A percentile compares a stretch with the other conserved stretches of the same genome.
These are phyloP conservation scores for Microcebus jonahi DNA, from an alignment of 2,113 vertebrate species.

Conservation along the genomic window DNA sequence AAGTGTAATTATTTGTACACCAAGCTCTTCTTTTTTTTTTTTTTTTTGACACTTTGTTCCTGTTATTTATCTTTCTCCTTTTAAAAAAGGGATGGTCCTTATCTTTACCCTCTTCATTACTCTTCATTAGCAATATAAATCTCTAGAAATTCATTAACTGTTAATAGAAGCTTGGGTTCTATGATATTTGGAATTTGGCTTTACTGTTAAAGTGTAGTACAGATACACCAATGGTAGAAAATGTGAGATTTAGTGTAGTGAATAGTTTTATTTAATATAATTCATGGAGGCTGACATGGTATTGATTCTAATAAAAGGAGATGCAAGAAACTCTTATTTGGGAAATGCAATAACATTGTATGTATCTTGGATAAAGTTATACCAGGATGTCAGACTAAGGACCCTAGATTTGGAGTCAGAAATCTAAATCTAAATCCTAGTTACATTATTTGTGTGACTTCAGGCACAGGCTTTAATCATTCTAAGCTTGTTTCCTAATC, in stretches of 20 bases:
- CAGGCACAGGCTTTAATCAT: neutral
- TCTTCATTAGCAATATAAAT: conserved; percentile 13
- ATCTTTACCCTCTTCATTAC: neutral
- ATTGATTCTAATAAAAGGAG: conserved; percentile 39
- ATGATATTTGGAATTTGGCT: neutral
- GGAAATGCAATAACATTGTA: conserved; percentile 1
- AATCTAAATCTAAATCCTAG: neutral
- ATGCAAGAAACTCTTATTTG: neutral
- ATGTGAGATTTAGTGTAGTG: neutral
- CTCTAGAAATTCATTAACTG: conserved; percentile 1
- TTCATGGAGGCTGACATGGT: neutral
- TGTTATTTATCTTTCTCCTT: neutral
- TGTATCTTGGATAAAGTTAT: neutral
- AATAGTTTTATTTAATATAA: neutral
- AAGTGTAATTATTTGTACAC: neutral
- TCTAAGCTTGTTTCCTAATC: conserved; percentile 37
- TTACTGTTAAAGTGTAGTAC: neutral
- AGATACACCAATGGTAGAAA: neutral
- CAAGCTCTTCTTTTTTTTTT: neutral
- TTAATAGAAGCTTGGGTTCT: neutral
- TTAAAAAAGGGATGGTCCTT: neutral
- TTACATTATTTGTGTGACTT: conserved; percentile 26
- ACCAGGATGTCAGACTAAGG: neutral
- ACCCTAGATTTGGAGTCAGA: conserved; percentile 6
- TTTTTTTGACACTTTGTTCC: conserved; percentile 1